phyloP scores from a whole-genome alignment of 2,888 invertebrate species.

The Polietes domitor region DNA sequence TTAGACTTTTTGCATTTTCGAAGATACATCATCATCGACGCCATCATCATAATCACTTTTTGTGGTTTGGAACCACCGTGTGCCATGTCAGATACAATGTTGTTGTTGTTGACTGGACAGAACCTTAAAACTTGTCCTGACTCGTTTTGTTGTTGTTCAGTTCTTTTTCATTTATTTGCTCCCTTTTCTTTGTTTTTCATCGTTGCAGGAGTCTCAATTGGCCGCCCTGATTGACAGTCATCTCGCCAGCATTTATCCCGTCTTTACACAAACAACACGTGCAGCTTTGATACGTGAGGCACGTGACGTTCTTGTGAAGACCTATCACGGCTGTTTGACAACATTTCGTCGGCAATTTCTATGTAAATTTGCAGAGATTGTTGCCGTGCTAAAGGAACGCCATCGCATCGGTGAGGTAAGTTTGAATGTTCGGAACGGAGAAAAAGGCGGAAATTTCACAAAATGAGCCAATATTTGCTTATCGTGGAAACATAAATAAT shows the following conservation, averaged over 20 bases:
- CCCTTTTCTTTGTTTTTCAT: constrained; percentile 15
- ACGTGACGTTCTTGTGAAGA: constrained; percentile 85
- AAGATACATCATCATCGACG: too few species aligned
- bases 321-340: constrained; percentile 84
- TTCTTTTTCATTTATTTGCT: background rate
- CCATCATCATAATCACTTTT: too few species aligned
- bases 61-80: background rate
- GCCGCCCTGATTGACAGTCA: constrained; percentile 83
- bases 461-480: too few species aligned
- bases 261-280: constrained; percentile 83
- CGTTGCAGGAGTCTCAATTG: constrained; percentile 71
- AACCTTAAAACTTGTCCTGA: constrained; percentile 1
- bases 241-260: constrained; percentile 84
- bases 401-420: constrained; percentile 80
- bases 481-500: too few species aligned
- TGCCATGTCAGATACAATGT: background rate
- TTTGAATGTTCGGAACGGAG: constrained; percentile 42
- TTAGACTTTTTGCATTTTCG: too few species aligned
- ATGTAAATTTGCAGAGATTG: constrained; percentile 83
- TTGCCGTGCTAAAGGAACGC: constrained; percentile 82
- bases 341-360: constrained; percentile 85
- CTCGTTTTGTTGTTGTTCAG: constrained; percentile 7
- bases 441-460: too few species aligned
- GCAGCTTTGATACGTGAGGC: constrained; percentile 86
- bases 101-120: background rate